Conservation (phyloP, 2,797 vertebrate species). For the Aldrovandia affinis region DNA sequence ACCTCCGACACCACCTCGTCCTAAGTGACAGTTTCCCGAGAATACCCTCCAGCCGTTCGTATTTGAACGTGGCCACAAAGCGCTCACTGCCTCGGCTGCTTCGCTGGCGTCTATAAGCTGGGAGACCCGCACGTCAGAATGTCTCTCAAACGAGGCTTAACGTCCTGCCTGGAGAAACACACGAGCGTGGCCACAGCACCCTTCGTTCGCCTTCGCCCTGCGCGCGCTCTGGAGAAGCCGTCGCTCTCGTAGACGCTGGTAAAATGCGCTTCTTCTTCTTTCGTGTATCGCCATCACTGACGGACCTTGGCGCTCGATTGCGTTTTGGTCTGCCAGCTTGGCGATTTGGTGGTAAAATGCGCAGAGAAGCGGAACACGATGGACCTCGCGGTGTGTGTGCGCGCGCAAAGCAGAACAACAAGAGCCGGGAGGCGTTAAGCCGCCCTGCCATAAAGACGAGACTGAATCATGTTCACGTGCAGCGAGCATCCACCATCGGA, state of each 20-base stretch:
- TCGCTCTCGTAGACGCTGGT: not conserved
- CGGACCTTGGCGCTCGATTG: no score
- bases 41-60: slow-evolving; percentile 14
- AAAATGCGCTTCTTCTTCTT: no score
- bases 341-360: no score
- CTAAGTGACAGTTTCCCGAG: slow-evolving; percentile 23
- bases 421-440: slow-evolving; percentile 3
- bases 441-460: slow-evolving; percentile 33
- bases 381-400: not conserved
- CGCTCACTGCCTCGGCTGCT: slow-evolving; percentile 1
- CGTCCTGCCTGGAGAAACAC: slow-evolving; percentile 11
- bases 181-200: slow-evolving; percentile 27
- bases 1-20: not conserved
- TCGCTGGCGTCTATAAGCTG: slow-evolving; percentile 24
- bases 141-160: slow-evolving; percentile 15
- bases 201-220: slow-evolving; percentile 51
- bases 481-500: not conserved
- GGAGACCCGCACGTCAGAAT: slow-evolving; percentile 32
- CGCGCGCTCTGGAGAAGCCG: slow-evolving; percentile 49
- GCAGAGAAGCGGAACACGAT: not conserved
- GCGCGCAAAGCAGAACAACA: slow-evolving; percentile 38
- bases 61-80: slow-evolving; percentile 20
- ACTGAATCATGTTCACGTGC: slow-evolving; percentile 53
- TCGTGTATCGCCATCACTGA: no score
- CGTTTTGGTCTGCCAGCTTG: no score